Evolutionary conservation across 2,888 invertebrate genomes (phyloP).

Genomic region (Spodoptera exigua): DNA sequence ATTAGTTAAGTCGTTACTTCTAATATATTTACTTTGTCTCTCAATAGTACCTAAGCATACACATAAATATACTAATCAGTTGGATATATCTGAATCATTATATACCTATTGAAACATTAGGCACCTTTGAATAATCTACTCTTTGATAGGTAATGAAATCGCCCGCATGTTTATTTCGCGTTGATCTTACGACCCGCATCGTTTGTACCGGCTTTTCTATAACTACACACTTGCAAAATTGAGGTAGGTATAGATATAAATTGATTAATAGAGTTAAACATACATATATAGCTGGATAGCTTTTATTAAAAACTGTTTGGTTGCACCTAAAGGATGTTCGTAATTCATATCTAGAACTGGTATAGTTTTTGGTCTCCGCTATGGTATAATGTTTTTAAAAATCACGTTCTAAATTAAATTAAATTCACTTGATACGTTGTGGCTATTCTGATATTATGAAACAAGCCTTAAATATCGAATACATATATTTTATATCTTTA

Average conservation of each 20-base stretch:
- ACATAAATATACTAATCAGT: too few species aligned
- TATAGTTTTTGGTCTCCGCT: too few species aligned
- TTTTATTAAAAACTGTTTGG: slow-evolving; percentile 5
- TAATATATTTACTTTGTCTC: too few species aligned
- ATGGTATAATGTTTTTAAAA: too few species aligned
- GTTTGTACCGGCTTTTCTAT: slow-evolving; percentile 5
- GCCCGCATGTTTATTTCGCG: slow-evolving; percentile 51
- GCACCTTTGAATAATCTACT: slow-evolving; percentile 35
- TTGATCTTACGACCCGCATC: slow-evolving; percentile 52
- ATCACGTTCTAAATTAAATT: too few species aligned
- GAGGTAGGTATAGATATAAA: slow-evolving; percentile 23
- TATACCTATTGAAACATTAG: slow-evolving; percentile 34
- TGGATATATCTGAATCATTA: background rate
- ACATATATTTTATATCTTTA: too few species aligned
- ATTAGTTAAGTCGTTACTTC: too few species aligned
- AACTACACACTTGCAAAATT: slow-evolving; percentile 23
- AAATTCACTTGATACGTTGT: too few species aligned
- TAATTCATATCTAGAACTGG: too few species aligned
- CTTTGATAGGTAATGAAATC: slow-evolving; percentile 54
- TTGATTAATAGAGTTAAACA: slow-evolving; percentile 39
- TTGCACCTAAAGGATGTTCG: background rate
- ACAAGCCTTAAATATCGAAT: too few species aligned
- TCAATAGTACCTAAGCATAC: too few species aligned
- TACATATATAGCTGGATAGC: slow-evolving; percentile 5
- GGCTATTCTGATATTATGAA: too few species aligned